Evolutionary conservation across 2,113 vertebrate species (phyloP).

Genomic region (Tachuris rubrigastra): DNA sequence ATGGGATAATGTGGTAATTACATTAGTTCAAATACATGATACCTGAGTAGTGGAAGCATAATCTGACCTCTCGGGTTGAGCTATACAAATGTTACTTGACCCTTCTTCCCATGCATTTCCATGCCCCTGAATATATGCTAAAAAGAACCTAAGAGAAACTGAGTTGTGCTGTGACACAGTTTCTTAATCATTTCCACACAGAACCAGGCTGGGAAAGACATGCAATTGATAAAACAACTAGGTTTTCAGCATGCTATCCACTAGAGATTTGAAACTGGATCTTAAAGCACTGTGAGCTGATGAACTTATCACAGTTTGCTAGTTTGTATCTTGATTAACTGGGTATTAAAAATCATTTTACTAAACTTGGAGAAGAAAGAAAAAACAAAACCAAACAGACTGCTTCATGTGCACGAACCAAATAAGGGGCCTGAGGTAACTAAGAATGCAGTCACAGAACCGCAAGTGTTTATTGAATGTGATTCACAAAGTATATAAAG

Average conservation of each 20-base stretch:
- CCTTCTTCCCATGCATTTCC: background rate
- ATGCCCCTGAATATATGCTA: background rate
- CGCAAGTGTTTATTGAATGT: background rate
- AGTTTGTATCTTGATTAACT: background rate
- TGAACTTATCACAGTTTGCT: background rate
- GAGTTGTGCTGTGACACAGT: background rate
- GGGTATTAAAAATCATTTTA: background rate
- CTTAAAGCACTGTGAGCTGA: background rate
- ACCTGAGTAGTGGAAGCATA: background rate
- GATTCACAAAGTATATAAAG: background rate
- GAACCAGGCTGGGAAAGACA: background rate
- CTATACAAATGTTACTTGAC: background rate
- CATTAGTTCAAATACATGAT: background rate
- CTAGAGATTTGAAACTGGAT: background rate
- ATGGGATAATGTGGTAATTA: background rate
- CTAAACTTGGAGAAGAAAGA: accelerated
- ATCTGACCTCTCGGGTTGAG: background rate
- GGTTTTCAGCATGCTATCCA: background rate
- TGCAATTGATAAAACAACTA: background rate
- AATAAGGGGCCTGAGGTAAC: background rate
- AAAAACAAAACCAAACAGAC: background rate
- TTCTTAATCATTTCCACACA: background rate
- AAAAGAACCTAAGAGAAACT: background rate
- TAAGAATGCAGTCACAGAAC: background rate
- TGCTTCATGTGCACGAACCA: background rate